phyloP scores from a whole-genome alignment of 2,113 vertebrate species.

The Cygnus atratus region DNA sequence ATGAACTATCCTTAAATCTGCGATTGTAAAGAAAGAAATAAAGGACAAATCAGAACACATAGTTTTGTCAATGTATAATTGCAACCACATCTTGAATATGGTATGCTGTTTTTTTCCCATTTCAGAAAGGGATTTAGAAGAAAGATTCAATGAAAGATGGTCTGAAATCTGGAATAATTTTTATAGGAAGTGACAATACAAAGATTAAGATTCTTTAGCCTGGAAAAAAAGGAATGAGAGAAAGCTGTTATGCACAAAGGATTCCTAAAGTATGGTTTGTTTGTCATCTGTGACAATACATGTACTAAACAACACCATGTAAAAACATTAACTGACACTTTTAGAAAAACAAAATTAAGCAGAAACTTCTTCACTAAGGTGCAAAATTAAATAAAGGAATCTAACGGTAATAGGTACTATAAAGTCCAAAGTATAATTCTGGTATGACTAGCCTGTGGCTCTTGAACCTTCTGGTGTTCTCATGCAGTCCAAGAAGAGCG shows the following conservation, averaged over 20 bases:
- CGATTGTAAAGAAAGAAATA: neutral
- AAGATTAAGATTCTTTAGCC: neutral
- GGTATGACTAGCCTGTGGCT: neutral
- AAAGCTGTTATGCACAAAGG: neutral
- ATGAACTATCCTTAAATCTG: neutral
- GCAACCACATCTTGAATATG: neutral
- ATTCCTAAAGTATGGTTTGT: neutral
- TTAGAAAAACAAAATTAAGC: neutral
- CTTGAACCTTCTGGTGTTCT: neutral
- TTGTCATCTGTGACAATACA: accelerated
- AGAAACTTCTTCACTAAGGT: neutral
- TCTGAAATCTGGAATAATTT: neutral
- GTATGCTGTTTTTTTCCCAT: neutral
- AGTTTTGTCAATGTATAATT: neutral
- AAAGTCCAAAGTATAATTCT: neutral
- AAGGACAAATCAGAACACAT: neutral
- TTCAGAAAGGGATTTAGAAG: neutral
- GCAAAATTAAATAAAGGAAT: neutral
- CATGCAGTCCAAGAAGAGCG: neutral
- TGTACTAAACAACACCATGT: neutral
- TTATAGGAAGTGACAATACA: neutral
- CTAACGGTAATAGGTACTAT: neutral
- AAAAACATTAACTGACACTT: neutral
- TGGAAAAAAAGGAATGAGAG: neutral
- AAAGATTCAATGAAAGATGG: neutral